Evolutionary conservation across 2,797 vertebrate species (phyloP).

Genomic region (Tenualosa ilisha): DNA sequence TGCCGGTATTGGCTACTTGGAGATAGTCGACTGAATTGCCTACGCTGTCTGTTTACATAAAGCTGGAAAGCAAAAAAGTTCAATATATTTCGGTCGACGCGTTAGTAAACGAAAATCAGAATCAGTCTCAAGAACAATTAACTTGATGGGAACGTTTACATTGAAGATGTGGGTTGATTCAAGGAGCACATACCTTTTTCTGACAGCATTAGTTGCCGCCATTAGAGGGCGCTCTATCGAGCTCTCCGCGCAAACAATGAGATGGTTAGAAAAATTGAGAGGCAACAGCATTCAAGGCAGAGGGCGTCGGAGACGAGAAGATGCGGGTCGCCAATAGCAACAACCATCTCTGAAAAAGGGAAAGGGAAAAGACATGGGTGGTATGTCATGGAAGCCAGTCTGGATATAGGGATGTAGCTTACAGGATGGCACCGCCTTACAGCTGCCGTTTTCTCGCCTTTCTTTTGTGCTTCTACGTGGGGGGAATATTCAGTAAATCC

Average conservation of each 20-base stretch:
- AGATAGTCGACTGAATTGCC: too few relatives aligned
- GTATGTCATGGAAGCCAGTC: slow-evolving; percentile 38
- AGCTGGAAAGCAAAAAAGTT: too few relatives aligned
- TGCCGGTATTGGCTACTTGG: neutral
- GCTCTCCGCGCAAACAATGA: neutral
- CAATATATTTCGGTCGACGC: too few relatives aligned
- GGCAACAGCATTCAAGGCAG: slow-evolving; percentile 12
- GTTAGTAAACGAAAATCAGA: too few relatives aligned
- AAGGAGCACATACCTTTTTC: neutral
- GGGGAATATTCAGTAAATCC: slow-evolving; percentile 68
- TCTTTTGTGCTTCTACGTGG: slow-evolving; percentile 57
- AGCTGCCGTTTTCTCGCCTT: slow-evolving; percentile 66
- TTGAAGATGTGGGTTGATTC: too few relatives aligned
- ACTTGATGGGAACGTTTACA: too few relatives aligned
- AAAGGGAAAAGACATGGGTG: slow-evolving; percentile 26
- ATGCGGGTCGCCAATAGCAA: slow-evolving; percentile 41
- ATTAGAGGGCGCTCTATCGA: neutral
- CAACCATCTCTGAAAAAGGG: slow-evolving; percentile 42
- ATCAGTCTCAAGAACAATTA: too few relatives aligned
- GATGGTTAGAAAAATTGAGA: neutral
- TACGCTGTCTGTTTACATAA: too few relatives aligned
- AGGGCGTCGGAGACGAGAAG: slow-evolving; percentile 22
- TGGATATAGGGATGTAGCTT: slow-evolving; percentile 43
- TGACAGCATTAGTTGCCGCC: neutral
- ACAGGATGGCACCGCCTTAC: slow-evolving; percentile 63